These are phyloP conservation scores for Daphoenositta chrysoptera DNA, from an alignment of 2,113 vertebrate genomes.

Conservation along the genomic window DNA sequence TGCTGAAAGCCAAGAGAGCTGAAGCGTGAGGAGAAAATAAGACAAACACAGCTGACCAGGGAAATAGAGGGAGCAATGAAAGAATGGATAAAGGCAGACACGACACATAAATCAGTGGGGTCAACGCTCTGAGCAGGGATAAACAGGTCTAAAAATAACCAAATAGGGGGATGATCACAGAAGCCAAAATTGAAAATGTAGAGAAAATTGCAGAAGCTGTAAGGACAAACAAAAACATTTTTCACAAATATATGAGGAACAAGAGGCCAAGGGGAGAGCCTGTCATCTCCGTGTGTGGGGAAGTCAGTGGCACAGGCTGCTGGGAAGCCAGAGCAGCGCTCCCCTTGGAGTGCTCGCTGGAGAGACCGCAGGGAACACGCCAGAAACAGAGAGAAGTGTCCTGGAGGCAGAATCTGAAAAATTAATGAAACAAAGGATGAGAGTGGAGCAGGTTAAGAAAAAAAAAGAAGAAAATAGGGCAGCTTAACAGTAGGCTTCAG, in stretches of 20 bases:
- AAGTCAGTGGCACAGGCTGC: neutral
- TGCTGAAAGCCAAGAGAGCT: neutral
- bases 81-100: neutral
- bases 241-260: neutral
- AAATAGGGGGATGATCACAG: neutral
- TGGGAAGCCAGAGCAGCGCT: neutral
- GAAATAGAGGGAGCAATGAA: neutral
- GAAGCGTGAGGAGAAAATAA: neutral
- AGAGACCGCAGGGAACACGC: neutral
- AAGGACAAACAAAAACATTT: neutral
- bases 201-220: conserved; percentile 4
- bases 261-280: neutral
- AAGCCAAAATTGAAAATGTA: neutral
- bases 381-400: neutral
- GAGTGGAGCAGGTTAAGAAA: neutral
- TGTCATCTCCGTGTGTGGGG: neutral
- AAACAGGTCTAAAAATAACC: conserved; percentile 19
- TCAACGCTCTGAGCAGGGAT: neutral
- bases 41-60: neutral
- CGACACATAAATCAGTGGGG: conserved; percentile 10
- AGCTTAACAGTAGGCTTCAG: neutral
- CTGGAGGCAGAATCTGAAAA: conserved; percentile 47
- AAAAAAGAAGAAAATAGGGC: conserved; percentile 17
- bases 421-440: conserved; percentile 30
- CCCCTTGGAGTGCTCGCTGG: neutral